Percentiles rank a stretch among this genome's conserved stretches.
Conservation (phyloP, 2,113 vertebrate genomes). For the Lontra canadensis region DNA sequence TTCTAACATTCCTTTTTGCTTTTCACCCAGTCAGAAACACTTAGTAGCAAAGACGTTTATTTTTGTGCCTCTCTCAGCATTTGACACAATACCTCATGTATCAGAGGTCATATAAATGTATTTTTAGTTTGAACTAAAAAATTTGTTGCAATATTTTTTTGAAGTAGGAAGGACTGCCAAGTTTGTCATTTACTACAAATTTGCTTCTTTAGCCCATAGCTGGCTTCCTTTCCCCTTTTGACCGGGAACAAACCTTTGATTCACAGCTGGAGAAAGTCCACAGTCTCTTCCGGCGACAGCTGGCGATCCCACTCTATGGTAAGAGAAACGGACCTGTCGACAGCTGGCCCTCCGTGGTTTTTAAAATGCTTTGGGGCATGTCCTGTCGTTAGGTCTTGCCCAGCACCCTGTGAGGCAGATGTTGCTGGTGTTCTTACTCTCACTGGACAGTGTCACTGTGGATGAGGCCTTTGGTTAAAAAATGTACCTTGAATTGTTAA, state of each 20-base stretch:
- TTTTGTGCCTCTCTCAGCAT: background rate
- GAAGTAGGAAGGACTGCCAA: conserved; percentile 28
- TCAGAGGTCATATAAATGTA: background rate
- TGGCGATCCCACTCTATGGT: conserved; percentile 95
- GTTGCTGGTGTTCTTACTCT: no score
- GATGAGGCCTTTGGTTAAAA: background rate
- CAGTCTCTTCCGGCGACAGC: conserved; percentile 93
- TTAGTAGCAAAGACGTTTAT: background rate
- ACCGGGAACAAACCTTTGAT: conserved; percentile 92
- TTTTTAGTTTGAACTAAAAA: conserved; percentile 37
- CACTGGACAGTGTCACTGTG: background rate
- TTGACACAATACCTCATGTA: background rate
- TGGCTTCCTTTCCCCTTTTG: conserved; percentile 88
- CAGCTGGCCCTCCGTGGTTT: background rate
- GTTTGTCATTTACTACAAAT: conserved; percentile 56
- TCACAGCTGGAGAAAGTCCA: conserved; percentile 94
- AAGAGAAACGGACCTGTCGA: conserved; percentile 58
- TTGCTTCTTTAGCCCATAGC: conserved; percentile 89
- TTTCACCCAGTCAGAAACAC: background rate
- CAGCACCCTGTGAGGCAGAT: background rate
- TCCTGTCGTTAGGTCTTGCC: background rate
- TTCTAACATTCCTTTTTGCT: background rate
- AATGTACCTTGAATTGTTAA: background rate
- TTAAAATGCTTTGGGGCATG: background rate
- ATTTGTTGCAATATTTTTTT: conserved; percentile 28